Percentiles rank a stretch among this genome's conserved stretches.
phyloP scores from a whole-genome alignment of 2,113 vertebrate genomes.

The Nestor notabilis region DNA sequence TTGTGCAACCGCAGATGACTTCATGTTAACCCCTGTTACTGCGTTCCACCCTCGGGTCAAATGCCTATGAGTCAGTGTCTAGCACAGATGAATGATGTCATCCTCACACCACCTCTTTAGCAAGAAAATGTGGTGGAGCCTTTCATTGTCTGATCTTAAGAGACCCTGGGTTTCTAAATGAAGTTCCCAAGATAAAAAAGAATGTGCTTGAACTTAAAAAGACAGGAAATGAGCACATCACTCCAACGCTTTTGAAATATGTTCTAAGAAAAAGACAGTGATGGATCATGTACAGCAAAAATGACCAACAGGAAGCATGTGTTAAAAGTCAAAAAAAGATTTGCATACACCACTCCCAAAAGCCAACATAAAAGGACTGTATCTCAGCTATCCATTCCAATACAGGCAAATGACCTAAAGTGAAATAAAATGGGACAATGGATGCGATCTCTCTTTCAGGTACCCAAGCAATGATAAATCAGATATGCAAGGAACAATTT shows the following conservation, averaged over 20 bases:
- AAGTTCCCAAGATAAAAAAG: slow-evolving; percentile 63
- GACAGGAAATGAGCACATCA: slow-evolving; percentile 64
- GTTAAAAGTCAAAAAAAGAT: background rate
- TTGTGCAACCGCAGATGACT: slow-evolving; percentile 68
- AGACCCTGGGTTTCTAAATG: slow-evolving; percentile 55
- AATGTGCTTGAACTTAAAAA: slow-evolving; percentile 48
- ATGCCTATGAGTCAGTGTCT: slow-evolving; percentile 73
- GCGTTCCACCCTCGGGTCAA: slow-evolving; percentile 69
- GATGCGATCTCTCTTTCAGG: background rate
- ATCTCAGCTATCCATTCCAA: background rate
- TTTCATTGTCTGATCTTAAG: slow-evolving; percentile 63
- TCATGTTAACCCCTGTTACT: slow-evolving; percentile 68
- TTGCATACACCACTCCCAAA: background rate
- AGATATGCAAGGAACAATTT: background rate
- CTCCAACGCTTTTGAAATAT: slow-evolving; percentile 23
- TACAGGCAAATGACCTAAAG: background rate
- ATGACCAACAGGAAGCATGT: background rate
- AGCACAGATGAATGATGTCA: slow-evolving; percentile 72
- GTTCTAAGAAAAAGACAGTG: background rate
- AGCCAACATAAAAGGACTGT: background rate
- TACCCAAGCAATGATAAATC: background rate
- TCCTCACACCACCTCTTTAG: slow-evolving; percentile 60
- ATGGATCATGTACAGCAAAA: background rate
- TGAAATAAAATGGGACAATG: background rate
- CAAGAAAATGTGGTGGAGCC: slow-evolving; percentile 55